Percentiles rank a stretch among this genome's conserved stretches.
Evolutionary conservation across 1,140 invertebrate species (phyloP).

Genomic region (Sminthurides bifidus): DNA sequence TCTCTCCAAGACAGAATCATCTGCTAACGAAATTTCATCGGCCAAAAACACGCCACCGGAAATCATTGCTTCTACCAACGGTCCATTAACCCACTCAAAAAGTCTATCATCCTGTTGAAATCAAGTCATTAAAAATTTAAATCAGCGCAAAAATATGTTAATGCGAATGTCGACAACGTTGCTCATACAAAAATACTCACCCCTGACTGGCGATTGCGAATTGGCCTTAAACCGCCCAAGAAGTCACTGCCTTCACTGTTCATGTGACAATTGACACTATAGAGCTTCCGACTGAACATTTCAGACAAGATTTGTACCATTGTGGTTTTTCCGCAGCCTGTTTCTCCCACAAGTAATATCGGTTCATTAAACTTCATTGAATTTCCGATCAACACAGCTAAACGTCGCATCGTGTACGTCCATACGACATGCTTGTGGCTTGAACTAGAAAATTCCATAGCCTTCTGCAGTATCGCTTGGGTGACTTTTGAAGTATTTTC

Average conservation of each 20-base stretch:
- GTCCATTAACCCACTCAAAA: constrained; percentile 98
- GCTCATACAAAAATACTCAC: constrained; percentile 21
- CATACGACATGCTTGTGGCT: constrained; percentile 76
- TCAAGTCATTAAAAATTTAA: not conserved
- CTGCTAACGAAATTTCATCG: constrained; percentile 98
- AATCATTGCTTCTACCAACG: constrained; percentile 81
- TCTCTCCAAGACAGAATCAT: constrained; percentile 95
- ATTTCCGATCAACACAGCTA: constrained; percentile 83
- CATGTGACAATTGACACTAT: constrained; percentile 93
- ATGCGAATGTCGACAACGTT: not conserved
- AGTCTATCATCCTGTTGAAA: constrained; percentile 42
- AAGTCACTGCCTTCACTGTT: constrained; percentile 97
- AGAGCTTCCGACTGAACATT: constrained; percentile 51
- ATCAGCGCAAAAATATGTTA: not conserved
- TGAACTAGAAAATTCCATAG: constrained; percentile 43
- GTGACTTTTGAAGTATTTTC: constrained; percentile 65
- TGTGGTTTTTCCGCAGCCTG: constrained; percentile 97
- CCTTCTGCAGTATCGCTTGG: constrained; percentile 52
- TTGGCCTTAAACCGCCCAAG: constrained; percentile 84
- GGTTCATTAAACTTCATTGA: constrained; percentile 87
- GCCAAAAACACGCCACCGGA: constrained; percentile 79
- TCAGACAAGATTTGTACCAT: constrained; percentile 77
- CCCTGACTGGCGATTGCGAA: constrained; percentile 45
- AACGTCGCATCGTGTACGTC: constrained; percentile 79
- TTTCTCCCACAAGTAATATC: constrained; percentile 90